Evolutionary conservation across 2,113 vertebrate species (phyloP), one percentile per base, ranked within the genome.

Genomic region (Alethe diademata): DNA sequence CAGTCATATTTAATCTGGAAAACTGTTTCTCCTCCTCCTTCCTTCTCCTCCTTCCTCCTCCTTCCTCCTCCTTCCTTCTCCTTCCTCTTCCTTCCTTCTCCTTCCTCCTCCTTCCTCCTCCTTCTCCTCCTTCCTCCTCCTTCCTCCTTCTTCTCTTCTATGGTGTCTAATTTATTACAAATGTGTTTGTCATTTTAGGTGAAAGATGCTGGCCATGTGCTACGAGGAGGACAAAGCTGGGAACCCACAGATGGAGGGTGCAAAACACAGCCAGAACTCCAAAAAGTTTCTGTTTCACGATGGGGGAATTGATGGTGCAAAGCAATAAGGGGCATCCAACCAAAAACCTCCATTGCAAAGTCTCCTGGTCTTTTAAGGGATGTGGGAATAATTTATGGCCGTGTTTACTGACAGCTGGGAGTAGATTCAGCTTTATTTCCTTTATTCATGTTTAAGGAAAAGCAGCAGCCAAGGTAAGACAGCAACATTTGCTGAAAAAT

Each of bases 291-390:
- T 78, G 12, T 61, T 24, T 73, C 10, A 28, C 36, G 12, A 5
- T 1, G 12, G 40, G 14, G 54, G 8, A 28, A 5, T 14, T 4
- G 45, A 25, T 10, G 54, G 43, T 48, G 25, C 48, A 50, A 33
- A 50, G 43, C 12, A 53, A 6, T 5, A 11, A 54, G 4, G 14
- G 2, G 3, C 10, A 38, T 20, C 26, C 0, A 1, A 23, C 31
- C 29, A 28, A 40, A 72, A 22, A 33, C 11, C 31, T 70, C 35
- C 45, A 4, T 12, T 17, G 14, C 31, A 40, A 79, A 24, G 5
- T 16, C 12, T 81, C 36, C 50, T 45, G 43, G 24, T 19, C 18
- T 14, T 60, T 20, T 33, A 8, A 48, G 23, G 33, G 36, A 29
- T 12, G 29, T 70, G 72, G 19, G 13, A 33, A 47, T 3, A 3